Evolutionary conservation across 2,113 vertebrate genomes (phyloP).

Genomic region (Anseranas semipalmata): DNA sequence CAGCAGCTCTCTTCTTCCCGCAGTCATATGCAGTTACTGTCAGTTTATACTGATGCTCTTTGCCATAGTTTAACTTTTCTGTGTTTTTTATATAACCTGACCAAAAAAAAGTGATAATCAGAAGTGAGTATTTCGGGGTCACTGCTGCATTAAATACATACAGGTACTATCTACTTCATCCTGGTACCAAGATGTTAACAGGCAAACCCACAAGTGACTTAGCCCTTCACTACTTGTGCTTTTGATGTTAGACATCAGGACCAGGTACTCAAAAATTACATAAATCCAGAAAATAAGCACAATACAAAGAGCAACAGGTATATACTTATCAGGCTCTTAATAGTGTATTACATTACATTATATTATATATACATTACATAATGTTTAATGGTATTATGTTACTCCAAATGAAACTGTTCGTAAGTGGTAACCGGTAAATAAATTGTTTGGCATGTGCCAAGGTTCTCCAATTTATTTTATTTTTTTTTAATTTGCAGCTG

Average conservation of each 20-base stretch:
- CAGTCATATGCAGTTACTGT: constrained; percentile 96
- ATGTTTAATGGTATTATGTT: not conserved
- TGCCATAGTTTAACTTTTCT: constrained; percentile 91
- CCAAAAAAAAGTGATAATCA: not conserved
- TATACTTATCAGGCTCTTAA: not conserved
- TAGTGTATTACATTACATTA: rapidly evolving
- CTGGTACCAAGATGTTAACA: not conserved
- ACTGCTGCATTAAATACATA: rapidly evolving
- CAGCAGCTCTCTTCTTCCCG: constrained; percentile 92
- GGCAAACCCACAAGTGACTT: not conserved
- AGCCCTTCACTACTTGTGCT: not conserved
- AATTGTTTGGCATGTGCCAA: not conserved
- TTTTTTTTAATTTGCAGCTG: not conserved
- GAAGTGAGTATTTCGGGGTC: not conserved
- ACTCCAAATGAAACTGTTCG: not conserved
- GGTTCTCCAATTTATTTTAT: not conserved
- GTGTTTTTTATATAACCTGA: constrained; percentile 96
- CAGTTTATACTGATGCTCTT: constrained; percentile 93
- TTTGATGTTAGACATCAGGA: not conserved
- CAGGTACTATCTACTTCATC: not conserved
- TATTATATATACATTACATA: not conserved
- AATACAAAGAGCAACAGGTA: not conserved
- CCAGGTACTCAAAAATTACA: not conserved
- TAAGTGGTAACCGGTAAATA: not conserved
- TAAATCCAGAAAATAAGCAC: not conserved